Evolutionary conservation across 2,113 vertebrate species (phyloP).

Genomic region (Sturnira hondurensis): DNA sequence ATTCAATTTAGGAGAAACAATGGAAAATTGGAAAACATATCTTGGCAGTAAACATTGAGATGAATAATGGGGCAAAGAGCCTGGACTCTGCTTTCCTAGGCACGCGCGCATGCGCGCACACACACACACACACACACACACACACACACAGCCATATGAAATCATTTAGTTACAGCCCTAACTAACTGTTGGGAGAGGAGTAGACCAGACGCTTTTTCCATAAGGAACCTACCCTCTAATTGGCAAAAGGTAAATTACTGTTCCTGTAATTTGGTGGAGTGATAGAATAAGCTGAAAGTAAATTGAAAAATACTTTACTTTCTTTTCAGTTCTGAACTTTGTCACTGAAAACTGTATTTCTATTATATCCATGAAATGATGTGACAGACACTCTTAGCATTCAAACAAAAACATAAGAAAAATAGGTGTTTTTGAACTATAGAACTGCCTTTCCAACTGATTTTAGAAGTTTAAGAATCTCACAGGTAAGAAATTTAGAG

Average conservation of each 20-base stretch:
- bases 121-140: accelerated
- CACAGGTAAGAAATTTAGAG: neutral
- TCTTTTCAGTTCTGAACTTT: neutral
- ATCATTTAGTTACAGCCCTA: neutral
- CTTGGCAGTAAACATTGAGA: slow-evolving; percentile 30
- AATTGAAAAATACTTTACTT: neutral
- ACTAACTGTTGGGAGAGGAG: neutral
- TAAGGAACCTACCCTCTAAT: neutral
- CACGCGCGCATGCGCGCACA: accelerated
- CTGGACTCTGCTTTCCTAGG: neutral
- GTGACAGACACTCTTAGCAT: neutral
- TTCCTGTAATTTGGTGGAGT: neutral
- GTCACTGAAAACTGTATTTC: slow-evolving; percentile 31
- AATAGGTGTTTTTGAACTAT: neutral
- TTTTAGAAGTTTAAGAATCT: neutral
- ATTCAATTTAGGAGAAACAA: slow-evolving; percentile 61
- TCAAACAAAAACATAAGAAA: neutral
- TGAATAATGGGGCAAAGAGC: slow-evolving; percentile 26
- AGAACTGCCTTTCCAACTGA: neutral
- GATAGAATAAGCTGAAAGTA: neutral
- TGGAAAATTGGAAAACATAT: slow-evolving; percentile 57
- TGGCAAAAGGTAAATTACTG: neutral
- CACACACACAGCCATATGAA: neutral
- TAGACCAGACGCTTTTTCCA: neutral
- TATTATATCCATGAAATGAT: slow-evolving; percentile 15